These are phyloP conservation scores for Entelurus aequoreus DNA, from an alignment of 2,113 vertebrate genomes.

Conservation along the genomic window DNA sequence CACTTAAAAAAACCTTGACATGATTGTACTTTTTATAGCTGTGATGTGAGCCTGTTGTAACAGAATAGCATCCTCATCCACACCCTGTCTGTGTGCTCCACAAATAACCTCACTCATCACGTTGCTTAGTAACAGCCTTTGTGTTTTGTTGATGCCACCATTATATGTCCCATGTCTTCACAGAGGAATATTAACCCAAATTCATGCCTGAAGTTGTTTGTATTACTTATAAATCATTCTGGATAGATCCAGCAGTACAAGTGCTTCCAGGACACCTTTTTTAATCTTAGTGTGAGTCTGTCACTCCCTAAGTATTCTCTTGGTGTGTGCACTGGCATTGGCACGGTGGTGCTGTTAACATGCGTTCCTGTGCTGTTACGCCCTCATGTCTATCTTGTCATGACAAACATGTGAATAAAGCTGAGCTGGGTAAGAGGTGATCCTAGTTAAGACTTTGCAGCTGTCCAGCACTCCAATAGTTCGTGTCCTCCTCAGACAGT, in stretches of 20 bases:
- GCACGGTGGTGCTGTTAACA: slow-evolving; percentile 7
- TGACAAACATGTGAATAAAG: slow-evolving; percentile 54
- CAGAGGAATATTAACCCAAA: not conserved
- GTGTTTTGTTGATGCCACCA: not conserved
- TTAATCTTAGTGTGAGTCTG: not conserved
- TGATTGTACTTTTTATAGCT: not conserved
- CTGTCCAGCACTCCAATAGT: slow-evolving; percentile 50
- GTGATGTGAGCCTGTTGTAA: not conserved
- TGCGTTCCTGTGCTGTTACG: slow-evolving; percentile 42
- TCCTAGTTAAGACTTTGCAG: slow-evolving; percentile 61
- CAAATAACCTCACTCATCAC: slow-evolving; percentile 1
- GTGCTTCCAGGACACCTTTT: not conserved
- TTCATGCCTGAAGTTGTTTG: not conserved
- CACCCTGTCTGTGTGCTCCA: slow-evolving; percentile 5
- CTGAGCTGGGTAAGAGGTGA: slow-evolving; percentile 30
- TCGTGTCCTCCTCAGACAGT: slow-evolving; percentile 36
- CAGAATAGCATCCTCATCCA: not conserved
- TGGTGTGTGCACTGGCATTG: slow-evolving; percentile 12
- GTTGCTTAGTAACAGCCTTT: not conserved
- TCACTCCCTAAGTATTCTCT: not conserved
- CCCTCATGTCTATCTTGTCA: slow-evolving; percentile 42
- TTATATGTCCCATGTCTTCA: not conserved
- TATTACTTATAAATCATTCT: not conserved
- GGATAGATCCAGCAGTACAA: not conserved
- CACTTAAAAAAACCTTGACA: not conserved